Conservation (phyloP, 2,113 vertebrate genomes). For the Syngnathus floridae region DNA sequence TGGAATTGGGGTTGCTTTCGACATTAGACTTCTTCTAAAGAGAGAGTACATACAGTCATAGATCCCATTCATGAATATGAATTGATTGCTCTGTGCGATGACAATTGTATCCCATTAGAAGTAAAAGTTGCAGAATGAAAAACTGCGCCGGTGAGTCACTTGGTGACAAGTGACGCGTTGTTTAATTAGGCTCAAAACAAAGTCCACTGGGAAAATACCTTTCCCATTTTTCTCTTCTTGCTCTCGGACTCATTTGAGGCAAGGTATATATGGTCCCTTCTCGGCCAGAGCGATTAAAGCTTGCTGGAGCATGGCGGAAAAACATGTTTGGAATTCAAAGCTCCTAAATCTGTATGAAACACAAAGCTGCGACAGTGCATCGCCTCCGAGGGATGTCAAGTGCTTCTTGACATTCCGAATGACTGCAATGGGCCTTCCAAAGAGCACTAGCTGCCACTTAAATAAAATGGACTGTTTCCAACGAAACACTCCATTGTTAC, state of each 20-base stretch:
- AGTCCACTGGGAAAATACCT: slow-evolving; percentile 24
- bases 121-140: slow-evolving; percentile 29
- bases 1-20: slow-evolving; percentile 59
- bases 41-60: slow-evolving; percentile 33
- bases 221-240: slow-evolving; percentile 5
- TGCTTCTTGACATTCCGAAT: slow-evolving; percentile 48
- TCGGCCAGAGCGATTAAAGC: slow-evolving; percentile 36
- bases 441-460: slow-evolving; percentile 35
- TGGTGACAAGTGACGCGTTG: slow-evolving; percentile 28
- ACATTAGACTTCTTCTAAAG: slow-evolving; percentile 16
- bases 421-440: slow-evolving; percentile 31
- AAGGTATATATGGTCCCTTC: slow-evolving; percentile 55
- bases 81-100: slow-evolving; percentile 40
- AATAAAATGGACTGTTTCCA: slow-evolving; percentile 35
- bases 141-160: slow-evolving; percentile 32
- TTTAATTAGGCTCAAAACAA: slow-evolving; percentile 51
- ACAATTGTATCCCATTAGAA: slow-evolving; percentile 48
- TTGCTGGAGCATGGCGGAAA: slow-evolving; percentile 39
- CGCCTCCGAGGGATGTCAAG: slow-evolving; percentile 45
- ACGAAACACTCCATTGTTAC: slow-evolving; percentile 31
- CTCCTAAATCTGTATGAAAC: slow-evolving; percentile 44
- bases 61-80: slow-evolving; percentile 63
- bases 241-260: slow-evolving; percentile 41
- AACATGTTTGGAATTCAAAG: slow-evolving; percentile 49
- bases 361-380: slow-evolving; percentile 47